These are phyloP conservation scores for Meiosimyza platycephala DNA, from an alignment of 2,888 invertebrate genomes.

Conservation along the genomic window DNA sequence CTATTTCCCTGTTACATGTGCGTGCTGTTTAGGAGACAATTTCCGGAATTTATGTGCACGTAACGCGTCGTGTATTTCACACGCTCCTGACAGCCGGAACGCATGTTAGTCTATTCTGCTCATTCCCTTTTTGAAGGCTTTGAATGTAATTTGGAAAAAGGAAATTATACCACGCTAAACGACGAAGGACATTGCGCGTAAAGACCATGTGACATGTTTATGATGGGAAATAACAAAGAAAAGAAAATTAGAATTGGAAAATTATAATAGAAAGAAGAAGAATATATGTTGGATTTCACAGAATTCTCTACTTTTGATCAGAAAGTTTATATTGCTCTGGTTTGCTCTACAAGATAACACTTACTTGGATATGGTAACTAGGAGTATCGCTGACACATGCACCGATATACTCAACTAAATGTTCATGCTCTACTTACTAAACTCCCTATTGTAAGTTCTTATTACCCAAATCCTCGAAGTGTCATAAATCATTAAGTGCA, in stretches of 20 bases:
- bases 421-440: too few species aligned
- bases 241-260: background rate
- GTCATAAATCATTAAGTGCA: too few species aligned
- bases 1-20: background rate
- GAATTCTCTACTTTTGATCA: too few species aligned
- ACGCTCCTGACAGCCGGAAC: constrained; percentile 3
- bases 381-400: too few species aligned
- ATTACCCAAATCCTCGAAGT: too few species aligned
- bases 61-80: constrained; percentile 7
- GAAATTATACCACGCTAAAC: constrained; percentile 8
- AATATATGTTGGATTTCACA: too few species aligned
- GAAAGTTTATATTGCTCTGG: too few species aligned
- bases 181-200: background rate
- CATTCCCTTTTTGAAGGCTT: background rate
- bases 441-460: too few species aligned
- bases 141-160: constrained; percentile 22
- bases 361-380: too few species aligned
- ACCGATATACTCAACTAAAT: too few species aligned
- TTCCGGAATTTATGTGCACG: constrained; percentile 31
- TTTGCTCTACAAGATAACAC: too few species aligned
- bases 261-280: too few species aligned
- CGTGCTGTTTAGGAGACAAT: constrained; percentile 14
- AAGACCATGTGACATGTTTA: background rate
- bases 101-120: background rate
- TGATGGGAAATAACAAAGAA: background rate